Conservation (phyloP, 2,888 invertebrate species). For the Antheraea yamamai region DNA sequence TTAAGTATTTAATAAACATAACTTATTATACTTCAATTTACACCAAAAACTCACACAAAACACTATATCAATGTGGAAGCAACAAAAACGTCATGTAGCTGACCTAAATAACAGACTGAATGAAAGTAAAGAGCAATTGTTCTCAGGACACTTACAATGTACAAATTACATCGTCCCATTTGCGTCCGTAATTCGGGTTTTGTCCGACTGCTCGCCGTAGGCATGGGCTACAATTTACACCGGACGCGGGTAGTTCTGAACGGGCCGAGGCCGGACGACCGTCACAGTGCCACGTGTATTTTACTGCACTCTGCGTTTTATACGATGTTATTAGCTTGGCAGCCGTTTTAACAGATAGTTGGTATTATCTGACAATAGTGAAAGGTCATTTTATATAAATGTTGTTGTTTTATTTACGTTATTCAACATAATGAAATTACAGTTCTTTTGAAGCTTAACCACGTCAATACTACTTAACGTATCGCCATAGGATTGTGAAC, state of each 20-base stretch:
- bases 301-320: conserved; percentile 70
- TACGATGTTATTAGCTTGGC: conserved; percentile 41
- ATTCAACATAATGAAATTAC: too few relatives aligned
- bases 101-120: conserved; percentile 32
- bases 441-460: too few relatives aligned
- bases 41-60: background rate
- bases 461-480: too few relatives aligned
- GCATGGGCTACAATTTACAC: conserved; percentile 66
- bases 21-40: background rate
- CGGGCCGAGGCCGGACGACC: conserved; percentile 49
- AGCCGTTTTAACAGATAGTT: conserved; percentile 42
- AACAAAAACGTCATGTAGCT: conserved; percentile 19
- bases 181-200: conserved; percentile 59
- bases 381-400: background rate
- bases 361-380: conserved; percentile 22
- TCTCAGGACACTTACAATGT: conserved; percentile 52
- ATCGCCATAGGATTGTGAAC: too few relatives aligned
- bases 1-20: background rate
- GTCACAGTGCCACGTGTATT: conserved; percentile 59
- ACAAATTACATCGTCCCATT: conserved; percentile 68
- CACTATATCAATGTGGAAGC: background rate
- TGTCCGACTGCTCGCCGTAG: conserved; percentile 58
- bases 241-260: conserved; percentile 63
- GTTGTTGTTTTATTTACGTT: background rate
- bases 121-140: conserved; percentile 51